Base-by-base conservation (phyloP, 2,797 vertebrate genomes). In the Pipistrellus nathusii region DNA sequence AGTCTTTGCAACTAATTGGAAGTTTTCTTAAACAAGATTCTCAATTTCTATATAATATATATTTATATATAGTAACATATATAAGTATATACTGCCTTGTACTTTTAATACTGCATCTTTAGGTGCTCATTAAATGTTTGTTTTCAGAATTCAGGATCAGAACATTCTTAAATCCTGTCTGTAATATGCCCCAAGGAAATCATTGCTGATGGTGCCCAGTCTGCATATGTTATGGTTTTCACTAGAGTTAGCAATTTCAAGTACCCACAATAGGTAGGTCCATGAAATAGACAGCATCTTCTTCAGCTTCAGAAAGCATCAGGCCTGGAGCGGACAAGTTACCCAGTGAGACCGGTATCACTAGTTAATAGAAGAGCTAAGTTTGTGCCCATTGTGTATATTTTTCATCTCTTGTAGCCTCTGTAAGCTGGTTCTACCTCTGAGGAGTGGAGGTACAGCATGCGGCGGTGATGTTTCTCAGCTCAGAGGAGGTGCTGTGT, bases 111-210 rank as follows among this genome's bases (percentile, higher is more conserved):
- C n/a, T 90, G 0, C 27, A 25, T 82, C 69, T 85, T 73, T 20
- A 32, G 25, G 46, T 77, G 57, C 20, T 59, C 48, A 62, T 83
- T 76, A 84, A 80, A 73, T 48, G 17, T 94, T 96, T 73, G 32
- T 83, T 95, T 95, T 92, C 77, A 90, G 51, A 87, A 90, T 92
- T 91, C 21, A 69, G 53, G 3, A 76, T 41, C 27, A 84, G 57
- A 87, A 72, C 23, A 51, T 68, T 87, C 32, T 77, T 41, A 46
- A 92, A 32, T 75, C 73, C 69, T 30, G 15, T 66, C 53, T 66
- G 48, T 59, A 78, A 48, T 2, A 21, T 15, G 27, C 38, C 78
- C 32, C 30, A 17, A 44, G 73, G 35, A 75, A 77, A 27, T 88
- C 21, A 38, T n/a, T 68, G 68, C 30, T 68, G 30, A 18, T 21